A percentile compares a stretch with the other conserved stretches of the same genome.
These are phyloP conservation scores for Pteromalus puparum DNA, from an alignment of 1,140 invertebrate genomes.

Conservation along the genomic window DNA sequence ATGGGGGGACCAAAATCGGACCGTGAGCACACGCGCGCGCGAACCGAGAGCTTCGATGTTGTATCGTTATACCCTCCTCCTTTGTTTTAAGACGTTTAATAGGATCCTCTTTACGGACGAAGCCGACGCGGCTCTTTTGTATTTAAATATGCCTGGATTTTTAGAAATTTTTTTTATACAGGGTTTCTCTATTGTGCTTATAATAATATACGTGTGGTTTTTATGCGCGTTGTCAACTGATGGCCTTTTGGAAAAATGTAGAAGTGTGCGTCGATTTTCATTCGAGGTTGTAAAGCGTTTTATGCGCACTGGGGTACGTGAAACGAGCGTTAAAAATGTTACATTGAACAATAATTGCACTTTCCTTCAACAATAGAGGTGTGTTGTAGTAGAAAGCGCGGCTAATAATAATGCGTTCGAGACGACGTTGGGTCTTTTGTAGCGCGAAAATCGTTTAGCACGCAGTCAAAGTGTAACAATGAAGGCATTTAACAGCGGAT, in stretches of 20 bases:
- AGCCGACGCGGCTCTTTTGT: conserved; percentile 14
- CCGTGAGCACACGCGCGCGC: neutral
- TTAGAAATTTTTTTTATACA: neutral
- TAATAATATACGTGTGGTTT: too few species aligned
- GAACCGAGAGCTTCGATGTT: too few species aligned
- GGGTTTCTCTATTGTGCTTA: too few species aligned
- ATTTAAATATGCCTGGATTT: conserved; percentile 3
- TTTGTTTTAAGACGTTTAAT: conserved; percentile 49
- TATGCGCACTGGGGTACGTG: neutral
- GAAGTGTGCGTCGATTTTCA: too few species aligned
- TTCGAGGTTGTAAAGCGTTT: too few species aligned
- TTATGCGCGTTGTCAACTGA: too few species aligned
- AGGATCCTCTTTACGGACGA: conserved; percentile 20
- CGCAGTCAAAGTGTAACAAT: neutral
- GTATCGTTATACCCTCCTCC: conserved; percentile 35
- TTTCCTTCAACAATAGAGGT: neutral
- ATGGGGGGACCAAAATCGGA: conserved; percentile 39
- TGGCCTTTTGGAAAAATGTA: too few species aligned
- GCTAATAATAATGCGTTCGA: neutral
- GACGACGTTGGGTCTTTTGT: too few species aligned
- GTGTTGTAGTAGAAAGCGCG: too few species aligned
- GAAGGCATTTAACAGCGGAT: neutral
- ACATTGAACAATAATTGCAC: neutral
- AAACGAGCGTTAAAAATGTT: neutral
- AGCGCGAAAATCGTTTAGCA: neutral